Evolutionary conservation across 2,113 vertebrate species (phyloP).

Genomic region (Mobula hypostoma): DNA sequence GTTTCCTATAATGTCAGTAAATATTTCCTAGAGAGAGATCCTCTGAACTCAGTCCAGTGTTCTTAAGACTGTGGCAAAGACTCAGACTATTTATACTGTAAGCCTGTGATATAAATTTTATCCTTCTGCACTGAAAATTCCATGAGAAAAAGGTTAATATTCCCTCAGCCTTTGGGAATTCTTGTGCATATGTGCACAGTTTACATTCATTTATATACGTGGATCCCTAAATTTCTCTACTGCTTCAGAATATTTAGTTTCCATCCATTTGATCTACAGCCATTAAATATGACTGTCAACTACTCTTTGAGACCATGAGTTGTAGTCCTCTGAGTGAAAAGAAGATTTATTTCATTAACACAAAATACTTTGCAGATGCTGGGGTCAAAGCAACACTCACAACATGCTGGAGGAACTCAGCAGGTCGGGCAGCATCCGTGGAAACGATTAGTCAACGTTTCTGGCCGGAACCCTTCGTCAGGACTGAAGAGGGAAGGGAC

Average conservation of each 20-base stretch:
- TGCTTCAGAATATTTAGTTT: not conserved
- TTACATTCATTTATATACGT: not conserved
- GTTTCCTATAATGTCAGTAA: not conserved
- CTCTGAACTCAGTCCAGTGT: not conserved
- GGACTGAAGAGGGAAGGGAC: no score
- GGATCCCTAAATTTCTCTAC: no score
- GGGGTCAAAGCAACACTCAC: no score
- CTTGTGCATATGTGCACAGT: not conserved
- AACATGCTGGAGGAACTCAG: no score
- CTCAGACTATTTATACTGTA: not conserved
- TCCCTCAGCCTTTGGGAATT: not conserved
- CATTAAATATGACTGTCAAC: not conserved
- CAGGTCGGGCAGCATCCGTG: no score
- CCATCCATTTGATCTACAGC: not conserved
- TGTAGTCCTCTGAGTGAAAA: no score
- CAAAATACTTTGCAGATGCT: no score
- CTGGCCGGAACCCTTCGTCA: no score
- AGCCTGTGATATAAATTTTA: not conserved
- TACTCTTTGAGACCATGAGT: no score
- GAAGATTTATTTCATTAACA: no score
- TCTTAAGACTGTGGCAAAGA: not conserved
- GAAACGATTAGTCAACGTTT: no score
- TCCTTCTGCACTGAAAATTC: no score
- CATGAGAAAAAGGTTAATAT: not conserved
- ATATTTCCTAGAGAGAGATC: not conserved